Base-by-base conservation (phyloP, 37 sponge, comb jelly and placozoan genomes). In the Eunapius fragilis region DNA sequence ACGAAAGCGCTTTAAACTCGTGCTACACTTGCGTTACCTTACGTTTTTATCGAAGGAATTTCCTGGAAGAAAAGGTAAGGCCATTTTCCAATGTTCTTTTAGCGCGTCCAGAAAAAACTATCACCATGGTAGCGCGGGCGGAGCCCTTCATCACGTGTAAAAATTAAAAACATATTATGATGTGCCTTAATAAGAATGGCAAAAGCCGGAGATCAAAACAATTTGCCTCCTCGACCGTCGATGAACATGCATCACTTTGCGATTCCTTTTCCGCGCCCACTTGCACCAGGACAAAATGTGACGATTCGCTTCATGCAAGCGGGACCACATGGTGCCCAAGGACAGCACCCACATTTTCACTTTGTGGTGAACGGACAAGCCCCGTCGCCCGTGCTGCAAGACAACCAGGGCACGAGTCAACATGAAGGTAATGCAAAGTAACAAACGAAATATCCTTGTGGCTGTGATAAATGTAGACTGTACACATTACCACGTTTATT, bases 31-130 rank as follows among this genome's bases (percentile, higher is more conserved):
- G 27, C 82, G 6, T 31, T 80, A 27, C 74, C 99, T 87, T 80
- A 98, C 97, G 67, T 93, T 96, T 68, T 78, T 31, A 81, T 96
- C 87, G 80, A 96, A 95, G 30, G 86, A 74, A 81, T 95, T 91
- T 77, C 99, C 99, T 28, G 99, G 99, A 19, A 98, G 88, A 79
- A 98, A 91, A 0, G 99, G 99, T 10, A 98, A 89, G 25, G 94
- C 84, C 98, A 98, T 96, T 38, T 58, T 58, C 22, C 41, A 9
- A 41, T 41, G n/a, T 41, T 41, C 41, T 17, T 58, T 58, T 11
- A 4, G 7, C 14, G 58, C 58, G 58, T 58, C 58, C 58, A 58
- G 22, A 17, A 58, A 10, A 58, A 58, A 58, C 58, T 58, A 58
- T 58, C 58, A 58, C 58, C 58, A 58, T 58, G 58, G 58, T 11